Evolutionary conservation across 2,113 vertebrate genomes (phyloP).

Genomic region (Raja brachyura): DNA sequence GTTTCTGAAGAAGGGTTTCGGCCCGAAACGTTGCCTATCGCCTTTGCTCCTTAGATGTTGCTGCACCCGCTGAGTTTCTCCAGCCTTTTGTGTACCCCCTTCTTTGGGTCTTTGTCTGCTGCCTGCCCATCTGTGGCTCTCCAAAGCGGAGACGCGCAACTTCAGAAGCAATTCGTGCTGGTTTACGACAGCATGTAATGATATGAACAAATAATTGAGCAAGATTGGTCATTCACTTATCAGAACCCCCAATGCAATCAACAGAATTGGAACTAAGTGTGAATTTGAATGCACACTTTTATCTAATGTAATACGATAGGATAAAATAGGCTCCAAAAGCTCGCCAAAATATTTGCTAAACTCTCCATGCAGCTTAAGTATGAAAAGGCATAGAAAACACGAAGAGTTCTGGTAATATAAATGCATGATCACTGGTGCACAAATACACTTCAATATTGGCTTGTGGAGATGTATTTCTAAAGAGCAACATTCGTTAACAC

Average conservation of each 20-base stretch:
- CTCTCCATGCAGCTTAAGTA: neutral
- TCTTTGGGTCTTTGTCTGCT: no score
- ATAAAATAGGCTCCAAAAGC: neutral
- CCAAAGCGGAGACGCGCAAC: no score
- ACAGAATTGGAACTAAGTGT: neutral
- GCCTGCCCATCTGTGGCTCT: no score
- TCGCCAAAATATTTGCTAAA: neutral
- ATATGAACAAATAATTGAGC: neutral
- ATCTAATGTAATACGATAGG: neutral
- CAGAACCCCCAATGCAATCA: neutral
- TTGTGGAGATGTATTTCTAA: constrained; percentile 5
- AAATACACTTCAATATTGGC: neutral
- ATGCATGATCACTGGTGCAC: no score
- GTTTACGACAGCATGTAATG: no score
- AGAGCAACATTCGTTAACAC: neutral
- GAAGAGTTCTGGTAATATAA: neutral
- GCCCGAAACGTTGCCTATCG: no score
- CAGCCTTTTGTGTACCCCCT: no score
- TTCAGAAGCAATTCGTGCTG: no score
- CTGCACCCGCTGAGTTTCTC: no score
- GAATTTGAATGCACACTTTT: neutral
- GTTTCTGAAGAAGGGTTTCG: no score
- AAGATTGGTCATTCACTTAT: neutral
- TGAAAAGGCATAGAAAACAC: neutral
- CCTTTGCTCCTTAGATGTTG: no score